Base-by-base conservation (phyloP, 2,113 vertebrate species). In the Rhinolophus ferrumequinum region DNA sequence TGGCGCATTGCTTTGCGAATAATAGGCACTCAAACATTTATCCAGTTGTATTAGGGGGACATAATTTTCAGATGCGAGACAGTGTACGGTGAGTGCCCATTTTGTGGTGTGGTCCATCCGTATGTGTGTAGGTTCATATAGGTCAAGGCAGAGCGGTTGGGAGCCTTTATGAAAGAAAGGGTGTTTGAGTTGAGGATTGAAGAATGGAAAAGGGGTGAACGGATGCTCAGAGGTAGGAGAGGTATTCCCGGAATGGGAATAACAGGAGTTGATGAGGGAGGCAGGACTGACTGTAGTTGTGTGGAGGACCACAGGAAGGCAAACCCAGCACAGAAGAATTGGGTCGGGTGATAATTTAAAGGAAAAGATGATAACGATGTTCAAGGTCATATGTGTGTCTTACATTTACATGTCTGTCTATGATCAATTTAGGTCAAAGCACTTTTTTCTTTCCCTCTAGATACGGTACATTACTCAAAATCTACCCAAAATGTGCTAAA, bases 51-150 rank as follows among this genome's bases (percentile, higher is more conserved):
- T 50, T 88, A 69, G 21, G 28, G 50, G 18, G 41, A 41, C 4
- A 30, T 58, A 58, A 8, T 83, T 96, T 96, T 97, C 82, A 82
- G 24, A 35, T n/a, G 26, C 70, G 73, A 64, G 52, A 70, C 67
- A 41, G 5, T 58, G 12, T 93, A 70, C 8, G 54, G 14, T 72
- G 54, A 66, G 30, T 67, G 54, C 13, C 85, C 52, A 28, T 52
- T 73, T 88, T 35, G 54, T 44, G 54, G 14, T 52, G 15, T 13
- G 2, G n/a, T 8, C 30, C 85, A 1, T 58, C 52, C 76, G 6
- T 88, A 26, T 52, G 90, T 90, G 72, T 84, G 35, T 73, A 93
- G 56, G 83, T 56, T 18, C 1, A 4, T n/a, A 2, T 24, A 7
- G 56, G 26, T 83, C 56, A 24, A 90, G 60, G 28, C n/a, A 11